These are phyloP conservation scores for Dipus sagitta DNA, from an alignment of 2,797 vertebrate genomes.

Conservation along the genomic window DNA sequence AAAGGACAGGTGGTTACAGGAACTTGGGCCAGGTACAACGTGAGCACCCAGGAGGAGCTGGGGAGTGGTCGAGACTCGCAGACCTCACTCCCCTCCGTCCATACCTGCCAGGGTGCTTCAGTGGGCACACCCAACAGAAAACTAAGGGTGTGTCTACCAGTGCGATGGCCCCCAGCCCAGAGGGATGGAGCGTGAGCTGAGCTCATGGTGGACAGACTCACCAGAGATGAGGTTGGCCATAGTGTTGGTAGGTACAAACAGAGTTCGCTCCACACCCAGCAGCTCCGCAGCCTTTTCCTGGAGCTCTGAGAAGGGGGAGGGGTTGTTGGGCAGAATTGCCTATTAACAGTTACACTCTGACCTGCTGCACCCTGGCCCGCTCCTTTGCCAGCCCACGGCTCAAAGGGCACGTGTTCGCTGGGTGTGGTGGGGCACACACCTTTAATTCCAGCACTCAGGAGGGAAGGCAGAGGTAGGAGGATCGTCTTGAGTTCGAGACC, in stretches of 20 bases:
- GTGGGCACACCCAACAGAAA: neutral
- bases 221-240: slow-evolving; percentile 94
- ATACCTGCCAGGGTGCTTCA: neutral
- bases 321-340: rapidly evolving
- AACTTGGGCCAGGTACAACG: neutral
- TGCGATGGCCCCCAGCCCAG: neutral
- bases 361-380: neutral
- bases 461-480: neutral
- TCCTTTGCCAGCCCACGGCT: no score
- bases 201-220: slow-evolving; percentile 71
- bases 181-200: neutral
- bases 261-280: slow-evolving; percentile 90
- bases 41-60: neutral
- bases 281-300: slow-evolving; percentile 88
- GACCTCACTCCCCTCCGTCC: neutral
- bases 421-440: neutral
- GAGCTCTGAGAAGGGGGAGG: slow-evolving; percentile 86
- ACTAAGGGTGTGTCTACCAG: neutral
- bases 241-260: slow-evolving; percentile 92
- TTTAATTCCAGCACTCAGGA: neutral
- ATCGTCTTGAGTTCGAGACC: neutral
- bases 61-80: neutral
- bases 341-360: neutral
- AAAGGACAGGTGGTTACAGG: neutral
- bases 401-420: neutral